Evolutionary conservation across 2,888 invertebrate genomes (phyloP).

Genomic region (Callimorpha dominula): DNA sequence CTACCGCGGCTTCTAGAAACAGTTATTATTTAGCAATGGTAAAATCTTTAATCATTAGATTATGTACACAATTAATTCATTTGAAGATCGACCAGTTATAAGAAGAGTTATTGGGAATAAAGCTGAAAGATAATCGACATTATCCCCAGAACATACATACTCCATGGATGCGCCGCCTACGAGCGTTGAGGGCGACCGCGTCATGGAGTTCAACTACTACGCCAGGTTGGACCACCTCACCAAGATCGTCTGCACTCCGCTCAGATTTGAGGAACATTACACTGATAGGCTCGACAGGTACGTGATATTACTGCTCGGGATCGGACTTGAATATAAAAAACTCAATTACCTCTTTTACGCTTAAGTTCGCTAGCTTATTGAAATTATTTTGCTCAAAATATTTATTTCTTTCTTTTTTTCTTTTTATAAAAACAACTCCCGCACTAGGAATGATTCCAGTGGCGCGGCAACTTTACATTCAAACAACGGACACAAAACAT

Average conservation of each 20-base stretch:
- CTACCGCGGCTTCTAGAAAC: not conserved
- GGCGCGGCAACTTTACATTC: no score
- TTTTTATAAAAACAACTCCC: no score
- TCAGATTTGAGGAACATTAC: constrained; percentile 86
- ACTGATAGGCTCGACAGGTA: constrained; percentile 86
- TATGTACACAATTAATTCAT: not conserved
- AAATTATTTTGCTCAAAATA: no score
- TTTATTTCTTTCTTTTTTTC: no score
- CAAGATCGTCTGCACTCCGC: constrained; percentile 84
- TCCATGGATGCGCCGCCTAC: constrained; percentile 67
- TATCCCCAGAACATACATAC: constrained; percentile 71
- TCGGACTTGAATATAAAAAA: no score
- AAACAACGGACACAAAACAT: no score
- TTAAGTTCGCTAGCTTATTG: no score
- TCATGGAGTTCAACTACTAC: constrained; percentile 79
- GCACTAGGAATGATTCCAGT: no score
- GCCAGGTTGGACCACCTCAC: constrained; percentile 91
- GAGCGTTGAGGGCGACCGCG: constrained; percentile 72
- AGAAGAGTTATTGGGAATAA: no score
- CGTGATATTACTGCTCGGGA: not conserved
- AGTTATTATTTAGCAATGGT: not conserved
- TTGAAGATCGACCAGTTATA: no score
- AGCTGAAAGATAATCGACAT: no score
- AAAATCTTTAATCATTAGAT: not conserved
- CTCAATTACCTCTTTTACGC: no score